These are phyloP conservation scores for Semotilus atromaculatus DNA, from an alignment of 2,797 vertebrate species.

Conservation along the genomic window DNA sequence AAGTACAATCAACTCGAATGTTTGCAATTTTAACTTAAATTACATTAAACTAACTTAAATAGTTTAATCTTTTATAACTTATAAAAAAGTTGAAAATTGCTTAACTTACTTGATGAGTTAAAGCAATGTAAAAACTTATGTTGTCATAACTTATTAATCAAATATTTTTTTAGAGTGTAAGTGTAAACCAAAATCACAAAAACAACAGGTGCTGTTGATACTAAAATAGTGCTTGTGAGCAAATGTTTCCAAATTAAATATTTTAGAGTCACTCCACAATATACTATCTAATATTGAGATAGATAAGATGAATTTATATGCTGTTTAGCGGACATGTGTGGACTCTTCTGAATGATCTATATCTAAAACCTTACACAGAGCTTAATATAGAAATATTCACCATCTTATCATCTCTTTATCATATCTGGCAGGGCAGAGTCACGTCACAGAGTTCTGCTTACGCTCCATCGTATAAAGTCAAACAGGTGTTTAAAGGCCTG, in stretches of 20 bases:
- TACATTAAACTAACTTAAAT: too few relatives aligned
- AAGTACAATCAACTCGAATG: too few relatives aligned
- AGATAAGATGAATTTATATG: neutral
- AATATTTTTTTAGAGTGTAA: too few relatives aligned
- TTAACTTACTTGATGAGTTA: too few relatives aligned
- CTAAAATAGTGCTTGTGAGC: neutral
- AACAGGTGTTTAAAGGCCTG: conserved; percentile 64
- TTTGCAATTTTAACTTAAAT: too few relatives aligned
- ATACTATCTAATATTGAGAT: neutral
- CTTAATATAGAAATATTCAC: conserved; percentile 29
- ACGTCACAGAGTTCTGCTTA: conserved; percentile 42
- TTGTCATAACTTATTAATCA: too few relatives aligned
- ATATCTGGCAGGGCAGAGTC: conserved; percentile 18
- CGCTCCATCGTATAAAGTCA: conserved; percentile 32
- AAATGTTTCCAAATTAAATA: neutral
- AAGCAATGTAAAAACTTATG: too few relatives aligned
- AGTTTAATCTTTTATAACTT: too few relatives aligned
- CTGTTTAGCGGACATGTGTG: neutral
- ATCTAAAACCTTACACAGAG: conserved; percentile 9
- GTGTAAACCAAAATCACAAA: neutral
- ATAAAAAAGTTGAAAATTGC: too few relatives aligned
- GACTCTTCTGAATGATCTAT: neutral
- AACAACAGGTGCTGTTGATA: neutral
- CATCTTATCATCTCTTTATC: conserved; percentile 23
- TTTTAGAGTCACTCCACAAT: neutral